These are phyloP conservation scores for Benthosema pterotum DNA, from an alignment of 2,797 vertebrate species.

Conservation along the genomic window DNA sequence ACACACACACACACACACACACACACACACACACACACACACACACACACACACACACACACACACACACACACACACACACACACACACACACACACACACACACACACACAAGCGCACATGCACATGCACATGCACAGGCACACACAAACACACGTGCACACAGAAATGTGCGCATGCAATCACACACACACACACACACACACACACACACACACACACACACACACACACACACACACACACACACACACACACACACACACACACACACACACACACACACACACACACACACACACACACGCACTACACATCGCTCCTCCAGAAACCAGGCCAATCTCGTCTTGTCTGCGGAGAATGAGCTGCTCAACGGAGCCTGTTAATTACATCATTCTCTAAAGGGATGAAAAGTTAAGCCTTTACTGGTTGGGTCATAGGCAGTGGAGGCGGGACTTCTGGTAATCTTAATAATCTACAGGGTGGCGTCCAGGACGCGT, in stretches of 20 bases:
- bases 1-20: background rate
- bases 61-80: background rate
- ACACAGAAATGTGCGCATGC: no score
- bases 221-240: slow-evolving; percentile 10
- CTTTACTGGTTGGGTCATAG: slow-evolving; percentile 57
- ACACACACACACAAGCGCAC: background rate
- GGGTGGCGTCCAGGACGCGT: slow-evolving; percentile 46
- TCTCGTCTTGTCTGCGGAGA: slow-evolving; percentile 66
- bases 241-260: background rate
- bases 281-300: slow-evolving; percentile 21
- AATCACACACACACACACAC: background rate
- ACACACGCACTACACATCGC: slow-evolving; percentile 20
- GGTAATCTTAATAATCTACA: slow-evolving; percentile 67
- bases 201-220: background rate
- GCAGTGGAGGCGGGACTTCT: slow-evolving; percentile 39
- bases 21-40: background rate
- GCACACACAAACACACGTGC: background rate
- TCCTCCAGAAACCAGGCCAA: slow-evolving; percentile 64
- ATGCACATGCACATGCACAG: background rate
- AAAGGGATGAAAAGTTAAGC: slow-evolving; percentile 75
- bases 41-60: background rate
- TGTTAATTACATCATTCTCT: slow-evolving; percentile 75
- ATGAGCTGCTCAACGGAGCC: slow-evolving; percentile 73
- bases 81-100: background rate
- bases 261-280: slow-evolving; percentile 3